Evolutionary conservation across 2,888 invertebrate species (phyloP).

Genomic region (Coenonympha arcania): DNA sequence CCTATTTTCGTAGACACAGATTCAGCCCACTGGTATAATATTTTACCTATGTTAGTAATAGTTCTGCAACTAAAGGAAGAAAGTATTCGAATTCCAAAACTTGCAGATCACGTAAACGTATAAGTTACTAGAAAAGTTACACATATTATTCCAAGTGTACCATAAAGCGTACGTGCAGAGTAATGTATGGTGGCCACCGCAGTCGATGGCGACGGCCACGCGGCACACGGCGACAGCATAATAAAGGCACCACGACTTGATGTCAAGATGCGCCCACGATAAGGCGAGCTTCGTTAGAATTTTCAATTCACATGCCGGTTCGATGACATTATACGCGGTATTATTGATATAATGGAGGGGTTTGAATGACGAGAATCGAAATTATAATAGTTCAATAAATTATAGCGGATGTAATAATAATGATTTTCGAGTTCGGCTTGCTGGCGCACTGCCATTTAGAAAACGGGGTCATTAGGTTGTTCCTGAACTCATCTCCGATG

Average conservation of each 20-base stretch:
- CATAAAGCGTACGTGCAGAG: conserved; percentile 37
- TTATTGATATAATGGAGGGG: conserved; percentile 2
- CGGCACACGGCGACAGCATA: conserved; percentile 52
- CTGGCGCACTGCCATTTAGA: conserved; percentile 13
- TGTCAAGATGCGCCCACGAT: conserved; percentile 63
- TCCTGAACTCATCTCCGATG: conserved; percentile 1
- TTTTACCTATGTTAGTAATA: no score
- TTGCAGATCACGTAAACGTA: conserved; percentile 8
- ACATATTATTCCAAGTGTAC: conserved; percentile 38
- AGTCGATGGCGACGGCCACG: conserved; percentile 41
- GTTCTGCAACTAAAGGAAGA: neutral
- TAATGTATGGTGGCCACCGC: conserved; percentile 54
- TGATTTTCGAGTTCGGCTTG: neutral
- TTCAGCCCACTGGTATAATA: no score
- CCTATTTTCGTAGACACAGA: no score
- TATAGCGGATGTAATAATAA: neutral
- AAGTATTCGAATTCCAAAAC: conserved; percentile 1
- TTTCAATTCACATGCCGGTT: conserved; percentile 7
- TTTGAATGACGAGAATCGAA: neutral
- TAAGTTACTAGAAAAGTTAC: conserved; percentile 11
- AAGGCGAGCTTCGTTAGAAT: conserved; percentile 32
- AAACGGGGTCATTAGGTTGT: neutral
- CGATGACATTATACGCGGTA: conserved; percentile 1
- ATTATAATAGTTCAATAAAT: conserved; percentile 1
- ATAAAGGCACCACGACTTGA: conserved; percentile 39